Evolutionary conservation across 2,113 vertebrate genomes (phyloP).

Genomic region (Heptranchias perlo): DNA sequence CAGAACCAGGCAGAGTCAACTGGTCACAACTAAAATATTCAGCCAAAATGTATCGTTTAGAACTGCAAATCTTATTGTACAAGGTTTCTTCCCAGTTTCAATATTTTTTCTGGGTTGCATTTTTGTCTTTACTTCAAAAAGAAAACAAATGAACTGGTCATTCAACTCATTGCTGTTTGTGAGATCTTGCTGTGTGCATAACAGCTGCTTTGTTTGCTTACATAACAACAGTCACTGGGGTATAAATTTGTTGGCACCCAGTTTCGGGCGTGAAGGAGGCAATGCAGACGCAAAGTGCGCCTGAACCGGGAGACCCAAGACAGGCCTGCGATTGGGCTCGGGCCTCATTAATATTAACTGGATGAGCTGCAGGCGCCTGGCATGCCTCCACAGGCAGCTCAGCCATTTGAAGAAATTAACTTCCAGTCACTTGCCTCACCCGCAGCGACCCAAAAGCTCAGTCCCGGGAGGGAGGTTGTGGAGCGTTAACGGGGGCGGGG

Average conservation of each 20-base stretch:
- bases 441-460: no score
- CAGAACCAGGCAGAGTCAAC: no score
- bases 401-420: not conserved
- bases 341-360: not conserved
- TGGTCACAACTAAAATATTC: not conserved
- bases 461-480: not conserved
- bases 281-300: not conserved
- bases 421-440: not conserved
- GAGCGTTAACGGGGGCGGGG: not conserved
- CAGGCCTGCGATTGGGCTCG: not conserved
- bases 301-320: not conserved
- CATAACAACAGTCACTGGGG: not conserved
- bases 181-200: not conserved
- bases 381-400: not conserved
- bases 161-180: not conserved
- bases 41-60: not conserved
- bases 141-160: not conserved
- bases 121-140: not conserved
- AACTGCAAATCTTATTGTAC: not conserved
- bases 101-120: not conserved
- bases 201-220: not conserved
- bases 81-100: not conserved
- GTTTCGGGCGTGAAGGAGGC: not conserved
- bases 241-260: not conserved
- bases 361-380: not conserved